Evolutionary conservation across 2,888 invertebrate species (phyloP).

Genomic region (Scaeva pyrastri): DNA sequence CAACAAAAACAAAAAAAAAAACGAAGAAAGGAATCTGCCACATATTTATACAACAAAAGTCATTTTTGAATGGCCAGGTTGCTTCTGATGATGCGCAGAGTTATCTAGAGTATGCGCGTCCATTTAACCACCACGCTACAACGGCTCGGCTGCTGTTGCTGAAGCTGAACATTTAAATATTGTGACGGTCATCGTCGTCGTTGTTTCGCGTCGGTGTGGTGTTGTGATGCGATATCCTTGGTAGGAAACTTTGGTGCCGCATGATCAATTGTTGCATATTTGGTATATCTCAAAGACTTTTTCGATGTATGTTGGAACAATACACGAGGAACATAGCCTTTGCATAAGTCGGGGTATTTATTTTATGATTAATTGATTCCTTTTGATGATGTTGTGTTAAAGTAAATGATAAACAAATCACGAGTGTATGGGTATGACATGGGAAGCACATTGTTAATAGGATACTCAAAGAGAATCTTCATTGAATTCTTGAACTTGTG

Average conservation of each 20-base stretch:
- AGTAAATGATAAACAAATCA: slow-evolving; percentile 37
- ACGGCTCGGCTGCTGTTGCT: too few species aligned
- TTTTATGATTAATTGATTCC: slow-evolving; percentile 30
- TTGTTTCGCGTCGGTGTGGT: too few species aligned
- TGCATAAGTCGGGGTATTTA: background rate
- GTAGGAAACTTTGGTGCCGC: slow-evolving; percentile 45
- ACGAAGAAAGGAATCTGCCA: slow-evolving; percentile 42
- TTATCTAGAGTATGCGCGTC: slow-evolving; percentile 72
- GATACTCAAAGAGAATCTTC: background rate
- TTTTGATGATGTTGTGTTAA: slow-evolving; percentile 21
- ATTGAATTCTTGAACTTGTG: too few species aligned
- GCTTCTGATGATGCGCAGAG: slow-evolving; percentile 60
- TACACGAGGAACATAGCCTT: background rate
- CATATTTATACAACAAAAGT: slow-evolving; percentile 50
- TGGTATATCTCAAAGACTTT: background rate
- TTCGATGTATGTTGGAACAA: background rate
- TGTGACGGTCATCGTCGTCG: too few species aligned
- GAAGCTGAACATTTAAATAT: slow-evolving; percentile 71
- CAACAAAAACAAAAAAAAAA: slow-evolving; percentile 29
- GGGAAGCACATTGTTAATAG: background rate
- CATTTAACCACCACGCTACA: slow-evolving; percentile 48
- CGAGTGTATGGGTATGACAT: background rate
- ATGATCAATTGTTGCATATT: slow-evolving; percentile 61
- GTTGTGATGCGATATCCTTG: slow-evolving; percentile 72
- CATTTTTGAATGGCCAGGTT: slow-evolving; percentile 51